Conservation (phyloP, 2,888 invertebrate species). For the Nemotelus nigrinus region DNA sequence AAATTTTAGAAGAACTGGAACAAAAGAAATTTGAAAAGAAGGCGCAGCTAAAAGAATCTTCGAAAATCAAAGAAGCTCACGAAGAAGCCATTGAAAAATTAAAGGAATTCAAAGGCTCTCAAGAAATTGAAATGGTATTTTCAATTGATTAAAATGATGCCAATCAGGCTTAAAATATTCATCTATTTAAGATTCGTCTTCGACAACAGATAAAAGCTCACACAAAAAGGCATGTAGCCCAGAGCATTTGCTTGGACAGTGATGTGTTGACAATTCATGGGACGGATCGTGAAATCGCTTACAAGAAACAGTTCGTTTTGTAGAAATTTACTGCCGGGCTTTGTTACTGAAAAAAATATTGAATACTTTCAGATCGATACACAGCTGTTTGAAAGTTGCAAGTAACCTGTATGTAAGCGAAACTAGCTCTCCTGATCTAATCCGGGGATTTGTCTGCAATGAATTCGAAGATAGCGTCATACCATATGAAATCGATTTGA, state of each 20-base stretch:
- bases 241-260: conserved; percentile 9
- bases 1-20: conserved; percentile 11
- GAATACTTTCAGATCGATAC: conserved; percentile 31
- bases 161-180: neutral
- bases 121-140: conserved; percentile 38
- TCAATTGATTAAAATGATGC: neutral
- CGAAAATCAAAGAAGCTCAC: neutral
- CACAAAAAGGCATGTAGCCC: conserved; percentile 7
- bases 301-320: conserved; percentile 41
- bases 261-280: conserved; percentile 16
- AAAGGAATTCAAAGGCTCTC: neutral
- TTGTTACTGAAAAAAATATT: neutral
- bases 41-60: neutral
- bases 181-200: conserved; percentile 32
- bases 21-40: neutral
- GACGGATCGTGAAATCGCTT: conserved; percentile 36
- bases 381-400: conserved; percentile 19
- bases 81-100: conserved; percentile 18
- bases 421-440: conserved; percentile 36
- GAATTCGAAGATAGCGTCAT: conserved; percentile 15
- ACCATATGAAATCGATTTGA: conserved; percentile 45
- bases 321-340: neutral
- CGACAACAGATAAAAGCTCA: conserved; percentile 21
- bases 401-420: conserved; percentile 39
- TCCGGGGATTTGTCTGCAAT: conserved; percentile 37